These are phyloP conservation scores for Cyclophora punctaria DNA, from an alignment of 2,888 invertebrate genomes.

Conservation along the genomic window DNA sequence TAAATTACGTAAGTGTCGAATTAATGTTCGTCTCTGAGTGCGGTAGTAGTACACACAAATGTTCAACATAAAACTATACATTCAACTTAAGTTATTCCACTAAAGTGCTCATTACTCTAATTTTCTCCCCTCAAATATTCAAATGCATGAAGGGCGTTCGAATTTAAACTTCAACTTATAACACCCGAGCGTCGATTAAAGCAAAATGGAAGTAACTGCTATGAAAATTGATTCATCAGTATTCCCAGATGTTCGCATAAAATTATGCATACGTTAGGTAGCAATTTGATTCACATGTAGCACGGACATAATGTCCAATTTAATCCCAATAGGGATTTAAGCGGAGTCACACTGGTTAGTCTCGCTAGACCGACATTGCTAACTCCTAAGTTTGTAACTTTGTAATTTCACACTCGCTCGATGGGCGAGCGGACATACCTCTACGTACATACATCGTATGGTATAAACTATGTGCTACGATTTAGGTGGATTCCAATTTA, in stretches of 20 bases:
- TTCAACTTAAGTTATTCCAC: no score
- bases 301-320: slow-evolving; percentile 47
- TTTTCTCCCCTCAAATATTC: no score
- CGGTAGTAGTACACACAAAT: no score
- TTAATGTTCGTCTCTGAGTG: no score
- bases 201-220: slow-evolving; percentile 2
- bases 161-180: slow-evolving; percentile 3
- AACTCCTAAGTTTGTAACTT: slow-evolving; percentile 62
- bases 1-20: no score
- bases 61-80: no score
- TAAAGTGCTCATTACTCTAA: no score
- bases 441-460: slow-evolving; percentile 16
- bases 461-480: slow-evolving; percentile 42
- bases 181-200: slow-evolving; percentile 2
- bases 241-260: slow-evolving; percentile 14
- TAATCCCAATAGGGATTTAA: slow-evolving; percentile 48
- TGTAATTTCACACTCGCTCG: slow-evolving; percentile 27
- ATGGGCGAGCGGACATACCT: no score
- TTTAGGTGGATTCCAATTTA: slow-evolving; percentile 52
- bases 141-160: background rate
- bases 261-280: slow-evolving; percentile 23
- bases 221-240: slow-evolving; percentile 18
- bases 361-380: slow-evolving; percentile 47
- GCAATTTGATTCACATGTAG: slow-evolving; percentile 44
- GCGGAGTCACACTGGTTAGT: slow-evolving; percentile 35